phyloP scores from a whole-genome alignment of 2,113 vertebrate genomes.

The Tricholaema leucomelas region DNA sequence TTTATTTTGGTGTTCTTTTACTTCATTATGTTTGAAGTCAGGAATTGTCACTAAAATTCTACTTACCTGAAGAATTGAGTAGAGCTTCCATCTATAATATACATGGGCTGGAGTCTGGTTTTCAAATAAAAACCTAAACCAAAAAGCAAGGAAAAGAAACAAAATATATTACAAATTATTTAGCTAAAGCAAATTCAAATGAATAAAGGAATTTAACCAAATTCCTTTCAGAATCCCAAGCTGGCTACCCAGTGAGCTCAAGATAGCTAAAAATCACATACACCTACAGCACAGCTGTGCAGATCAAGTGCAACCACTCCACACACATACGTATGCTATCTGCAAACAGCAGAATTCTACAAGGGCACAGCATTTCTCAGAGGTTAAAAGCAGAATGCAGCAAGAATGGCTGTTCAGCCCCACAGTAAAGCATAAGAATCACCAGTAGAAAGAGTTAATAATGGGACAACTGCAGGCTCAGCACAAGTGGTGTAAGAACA shows the following conservation, averaged over 20 bases:
- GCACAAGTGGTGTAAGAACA: background rate
- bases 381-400: background rate
- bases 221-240: background rate
- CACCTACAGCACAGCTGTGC: background rate
- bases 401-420: background rate
- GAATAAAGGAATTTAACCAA: background rate
- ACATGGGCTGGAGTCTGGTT: slow-evolving; percentile 99
- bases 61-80: slow-evolving; percentile 95
- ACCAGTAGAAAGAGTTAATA: background rate
- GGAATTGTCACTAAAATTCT: background rate
- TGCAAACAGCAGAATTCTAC: background rate
- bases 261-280: background rate
- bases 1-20: background rate
- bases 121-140: slow-evolving; percentile 96
- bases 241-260: background rate
- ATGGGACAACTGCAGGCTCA: background rate
- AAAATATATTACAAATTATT: background rate
- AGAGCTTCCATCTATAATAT: slow-evolving; percentile 98
- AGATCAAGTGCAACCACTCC: background rate
- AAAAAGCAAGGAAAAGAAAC: background rate
- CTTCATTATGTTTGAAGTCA: background rate
- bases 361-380: background rate
- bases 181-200: background rate
- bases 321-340: accelerated
- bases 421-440: background rate